These are phyloP conservation scores for Amblyjoppa fuscipennis DNA, from an alignment of 2,888 invertebrate genomes.

Conservation along the genomic window DNA sequence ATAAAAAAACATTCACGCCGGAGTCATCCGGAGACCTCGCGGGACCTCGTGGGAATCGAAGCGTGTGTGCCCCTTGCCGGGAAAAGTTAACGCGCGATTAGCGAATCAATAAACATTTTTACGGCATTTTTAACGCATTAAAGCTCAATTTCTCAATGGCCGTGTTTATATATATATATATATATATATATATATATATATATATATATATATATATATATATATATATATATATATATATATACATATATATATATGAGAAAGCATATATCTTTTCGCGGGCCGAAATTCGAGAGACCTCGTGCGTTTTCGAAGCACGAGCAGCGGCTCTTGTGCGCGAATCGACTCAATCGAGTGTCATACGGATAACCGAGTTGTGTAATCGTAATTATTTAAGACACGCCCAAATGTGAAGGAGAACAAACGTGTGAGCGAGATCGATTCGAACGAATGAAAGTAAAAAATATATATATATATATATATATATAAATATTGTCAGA, in stretches of 20 bases:
- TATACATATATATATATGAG: no score
- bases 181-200: background rate
- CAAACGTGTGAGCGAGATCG: slow-evolving; percentile 25
- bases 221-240: background rate
- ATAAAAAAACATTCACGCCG: background rate
- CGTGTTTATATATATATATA: background rate
- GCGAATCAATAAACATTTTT: slow-evolving; percentile 8
- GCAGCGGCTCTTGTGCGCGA: slow-evolving; percentile 13
- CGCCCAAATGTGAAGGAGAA: slow-evolving; percentile 23
- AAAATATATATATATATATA: background rate
- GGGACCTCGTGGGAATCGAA: slow-evolving; percentile 7
- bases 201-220: slow-evolving; percentile 1
- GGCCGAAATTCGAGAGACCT: slow-evolving; percentile 68
- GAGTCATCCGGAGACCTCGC: background rate
- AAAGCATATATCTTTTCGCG: slow-evolving; percentile 62
- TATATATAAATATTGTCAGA: slow-evolving; percentile 39
- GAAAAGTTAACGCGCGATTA: slow-evolving; percentile 11
- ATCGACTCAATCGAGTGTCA: slow-evolving; percentile 22
- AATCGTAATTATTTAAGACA: slow-evolving; percentile 29
- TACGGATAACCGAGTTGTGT: slow-evolving; percentile 37
- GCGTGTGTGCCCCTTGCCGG: background rate
- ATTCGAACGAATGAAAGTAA: slow-evolving; percentile 29
- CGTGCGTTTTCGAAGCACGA: slow-evolving; percentile 29
- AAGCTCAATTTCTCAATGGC: slow-evolving; percentile 32
- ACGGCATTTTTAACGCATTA: slow-evolving; percentile 19